Percentiles rank a stretch among this genome's conserved stretches.
These are phyloP conservation scores for Acrocephalus kingi DNA, from an alignment of 2,113 vertebrate species.

Conservation along the genomic window DNA sequence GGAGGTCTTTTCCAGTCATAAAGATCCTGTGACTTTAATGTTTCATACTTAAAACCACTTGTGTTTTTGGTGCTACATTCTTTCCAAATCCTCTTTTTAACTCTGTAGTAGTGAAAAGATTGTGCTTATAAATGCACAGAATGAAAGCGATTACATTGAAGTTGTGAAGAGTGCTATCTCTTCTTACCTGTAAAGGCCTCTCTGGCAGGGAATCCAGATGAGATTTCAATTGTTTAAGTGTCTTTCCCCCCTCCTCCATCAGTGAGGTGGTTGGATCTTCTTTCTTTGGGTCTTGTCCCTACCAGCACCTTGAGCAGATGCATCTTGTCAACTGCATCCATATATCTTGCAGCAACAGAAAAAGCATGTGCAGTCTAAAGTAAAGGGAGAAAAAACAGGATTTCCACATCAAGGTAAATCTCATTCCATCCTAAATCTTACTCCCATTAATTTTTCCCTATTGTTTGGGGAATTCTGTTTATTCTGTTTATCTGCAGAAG, in stretches of 20 bases:
- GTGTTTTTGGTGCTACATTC: neutral
- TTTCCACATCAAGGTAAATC: neutral
- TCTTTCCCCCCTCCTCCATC: neutral
- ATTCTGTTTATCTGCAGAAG: neutral
- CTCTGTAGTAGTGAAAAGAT: neutral
- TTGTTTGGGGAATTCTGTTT: neutral
- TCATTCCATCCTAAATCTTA: neutral
- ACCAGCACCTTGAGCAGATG: neutral
- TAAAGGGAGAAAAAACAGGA: neutral
- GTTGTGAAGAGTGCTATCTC: neutral
- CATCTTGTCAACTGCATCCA: neutral
- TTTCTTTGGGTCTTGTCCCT: neutral
- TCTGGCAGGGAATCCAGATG: neutral
- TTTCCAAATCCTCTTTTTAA: neutral
- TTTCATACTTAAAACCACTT: neutral
- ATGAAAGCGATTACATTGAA: neutral
- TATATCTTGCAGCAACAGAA: neutral
- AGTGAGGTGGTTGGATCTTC: neutral
- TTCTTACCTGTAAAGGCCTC: neutral
- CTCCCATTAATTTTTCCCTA: neutral
- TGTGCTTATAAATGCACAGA: neutral
- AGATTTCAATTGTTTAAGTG: neutral
- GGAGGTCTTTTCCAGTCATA: neutral
- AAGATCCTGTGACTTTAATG: neutral
- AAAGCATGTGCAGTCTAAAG: neutral